A percentile compares a stretch with the other conserved stretches of the same genome.
These are phyloP conservation scores for Blera fallax DNA, from an alignment of 2,888 invertebrate species.

Conservation along the genomic window DNA sequence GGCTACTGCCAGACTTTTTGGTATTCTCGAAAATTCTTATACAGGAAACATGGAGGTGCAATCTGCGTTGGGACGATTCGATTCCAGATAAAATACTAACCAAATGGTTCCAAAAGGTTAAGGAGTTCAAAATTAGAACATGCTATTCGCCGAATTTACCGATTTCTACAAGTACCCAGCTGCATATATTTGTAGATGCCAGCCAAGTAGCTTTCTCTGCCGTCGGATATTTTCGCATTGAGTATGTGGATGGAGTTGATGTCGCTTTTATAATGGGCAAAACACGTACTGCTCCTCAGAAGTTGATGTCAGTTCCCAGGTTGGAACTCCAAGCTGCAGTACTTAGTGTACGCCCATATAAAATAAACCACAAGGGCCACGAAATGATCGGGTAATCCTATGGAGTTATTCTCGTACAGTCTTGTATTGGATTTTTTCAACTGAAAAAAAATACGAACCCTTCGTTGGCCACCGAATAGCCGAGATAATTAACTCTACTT, in stretches of 20 bases:
- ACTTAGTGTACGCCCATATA: conserved; percentile 38
- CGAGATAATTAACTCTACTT: conserved; percentile 65
- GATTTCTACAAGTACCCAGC: background rate
- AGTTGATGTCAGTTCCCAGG: conserved; percentile 26
- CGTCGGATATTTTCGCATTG: background rate
- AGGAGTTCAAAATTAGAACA: background rate
- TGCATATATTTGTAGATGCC: conserved; percentile 4
- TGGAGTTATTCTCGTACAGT: conserved; percentile 57
- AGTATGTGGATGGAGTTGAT: conserved; percentile 22
- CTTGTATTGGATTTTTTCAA: conserved; percentile 59
- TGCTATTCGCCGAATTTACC: conserved; percentile 13
- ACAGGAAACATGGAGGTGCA: conserved; percentile 3
- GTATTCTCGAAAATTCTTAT: background rate
- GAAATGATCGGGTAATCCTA: conserved; percentile 15
- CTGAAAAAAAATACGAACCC: conserved; percentile 65
- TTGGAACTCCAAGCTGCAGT: conserved; percentile 59
- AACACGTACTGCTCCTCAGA: conserved; percentile 33
- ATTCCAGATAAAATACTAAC: background rate
- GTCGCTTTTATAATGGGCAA: conserved; percentile 29
- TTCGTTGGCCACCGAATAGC: conserved; percentile 74
- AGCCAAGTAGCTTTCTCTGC: conserved; percentile 14
- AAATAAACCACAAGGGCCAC: conserved; percentile 22
- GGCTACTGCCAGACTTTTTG: conserved; percentile 18
- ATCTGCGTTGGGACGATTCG: background rate
- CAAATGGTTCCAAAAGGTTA: background rate